Conservation (phyloP, 2,888 invertebrate genomes). For the Rutpela maculata region DNA sequence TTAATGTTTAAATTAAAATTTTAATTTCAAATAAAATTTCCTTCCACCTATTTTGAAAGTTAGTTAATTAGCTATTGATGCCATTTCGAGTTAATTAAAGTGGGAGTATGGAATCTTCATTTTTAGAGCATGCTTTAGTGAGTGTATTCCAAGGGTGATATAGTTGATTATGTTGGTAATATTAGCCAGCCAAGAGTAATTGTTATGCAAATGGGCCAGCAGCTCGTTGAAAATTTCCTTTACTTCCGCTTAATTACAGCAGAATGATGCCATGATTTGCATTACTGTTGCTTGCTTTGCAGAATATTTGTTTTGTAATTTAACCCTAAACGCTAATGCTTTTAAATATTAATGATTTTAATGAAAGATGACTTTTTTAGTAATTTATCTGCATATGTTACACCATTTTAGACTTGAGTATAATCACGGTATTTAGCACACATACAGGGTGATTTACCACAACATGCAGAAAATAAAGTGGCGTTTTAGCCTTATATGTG, state of each 20-base stretch:
- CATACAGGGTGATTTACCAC: no score
- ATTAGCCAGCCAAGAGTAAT: slow-evolving; percentile 34
- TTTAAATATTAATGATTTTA: background rate
- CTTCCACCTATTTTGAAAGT: no score
- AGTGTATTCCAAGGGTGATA: slow-evolving; percentile 22
- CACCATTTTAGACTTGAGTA: background rate
- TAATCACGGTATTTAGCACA: background rate
- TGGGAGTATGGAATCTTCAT: background rate
- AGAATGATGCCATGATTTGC: slow-evolving; percentile 29
- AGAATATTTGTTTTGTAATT: slow-evolving; percentile 35
- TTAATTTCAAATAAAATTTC: no score
- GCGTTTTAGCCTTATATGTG: no score
- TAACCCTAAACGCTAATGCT: slow-evolving; percentile 3
- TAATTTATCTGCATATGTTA: background rate
- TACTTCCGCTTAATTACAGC: slow-evolving; percentile 34
- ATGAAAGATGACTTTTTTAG: slow-evolving; percentile 10
- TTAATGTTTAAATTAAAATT: no score
- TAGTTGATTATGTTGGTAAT: slow-evolving; percentile 31
- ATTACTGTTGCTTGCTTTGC: slow-evolving; percentile 18
- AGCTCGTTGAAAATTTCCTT: slow-evolving; percentile 37
- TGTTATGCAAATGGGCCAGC: slow-evolving; percentile 37
- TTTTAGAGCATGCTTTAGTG: slow-evolving; percentile 19
- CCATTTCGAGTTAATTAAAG: background rate
- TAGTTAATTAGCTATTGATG: background rate
- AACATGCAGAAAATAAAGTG: no score